Conservation (phyloP, 2,113 vertebrate genomes). For the Oxygymnocypris stewartii region DNA sequence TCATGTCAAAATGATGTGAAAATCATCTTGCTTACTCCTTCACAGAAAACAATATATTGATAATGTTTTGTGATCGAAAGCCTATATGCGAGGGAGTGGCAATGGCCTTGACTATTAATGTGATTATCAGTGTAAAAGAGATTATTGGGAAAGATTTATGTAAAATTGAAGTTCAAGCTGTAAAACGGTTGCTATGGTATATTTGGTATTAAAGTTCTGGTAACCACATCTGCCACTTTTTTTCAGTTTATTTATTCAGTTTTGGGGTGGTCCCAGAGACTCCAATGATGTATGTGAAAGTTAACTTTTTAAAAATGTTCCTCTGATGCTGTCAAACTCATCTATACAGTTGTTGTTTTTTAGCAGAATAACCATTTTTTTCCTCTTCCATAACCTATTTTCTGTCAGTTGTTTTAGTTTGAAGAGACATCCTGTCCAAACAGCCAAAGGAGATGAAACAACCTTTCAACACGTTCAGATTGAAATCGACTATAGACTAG, state of each 20-base stretch:
- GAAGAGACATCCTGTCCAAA: constrained; percentile 18
- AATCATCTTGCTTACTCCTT: no score
- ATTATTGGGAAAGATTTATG: no score
- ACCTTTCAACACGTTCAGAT: neutral
- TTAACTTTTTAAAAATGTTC: neutral
- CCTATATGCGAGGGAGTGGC: no score
- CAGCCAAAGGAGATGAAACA: constrained; percentile 23
- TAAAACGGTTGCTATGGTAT: neutral
- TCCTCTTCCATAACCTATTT: neutral
- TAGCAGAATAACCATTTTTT: neutral
- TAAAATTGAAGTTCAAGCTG: no score
- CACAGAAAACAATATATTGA: no score
- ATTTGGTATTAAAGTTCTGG: neutral
- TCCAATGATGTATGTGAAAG: neutral
- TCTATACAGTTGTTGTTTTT: neutral
- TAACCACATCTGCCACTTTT: neutral
- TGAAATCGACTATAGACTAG: neutral
- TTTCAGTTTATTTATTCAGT: neutral
- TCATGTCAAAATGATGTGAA: no score
- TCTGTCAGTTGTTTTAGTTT: neutral
- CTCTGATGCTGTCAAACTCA: neutral
- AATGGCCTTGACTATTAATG: no score
- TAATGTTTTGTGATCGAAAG: no score
- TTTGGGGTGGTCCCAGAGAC: neutral
- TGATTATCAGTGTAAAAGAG: neutral